Percentiles rank a stretch among this genome's conserved stretches.
phyloP scores from a whole-genome alignment of 2,113 vertebrate species.

The Colinus virginianus region DNA sequence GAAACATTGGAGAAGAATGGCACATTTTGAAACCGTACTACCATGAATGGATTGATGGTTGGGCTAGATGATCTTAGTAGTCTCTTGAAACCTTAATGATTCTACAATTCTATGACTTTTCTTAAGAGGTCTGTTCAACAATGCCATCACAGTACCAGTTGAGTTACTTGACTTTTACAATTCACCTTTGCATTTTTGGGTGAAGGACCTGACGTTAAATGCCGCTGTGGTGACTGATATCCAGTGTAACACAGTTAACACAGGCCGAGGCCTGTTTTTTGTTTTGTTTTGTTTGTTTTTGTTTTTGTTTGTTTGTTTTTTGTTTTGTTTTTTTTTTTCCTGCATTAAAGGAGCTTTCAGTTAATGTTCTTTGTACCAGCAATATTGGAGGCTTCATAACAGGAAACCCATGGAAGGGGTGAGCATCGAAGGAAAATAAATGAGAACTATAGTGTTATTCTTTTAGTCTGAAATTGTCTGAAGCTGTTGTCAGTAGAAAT shows the following conservation, averaged over 20 bases:
- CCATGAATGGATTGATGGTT: neutral
- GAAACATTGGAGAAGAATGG: neutral
- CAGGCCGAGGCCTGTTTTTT: neutral
- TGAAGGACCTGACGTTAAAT: neutral
- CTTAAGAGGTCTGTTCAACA: neutral
- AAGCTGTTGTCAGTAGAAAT: conserved; percentile 59
- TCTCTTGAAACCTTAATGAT: too few relatives aligned
- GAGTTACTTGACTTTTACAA: neutral
- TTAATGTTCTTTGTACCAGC: neutral
- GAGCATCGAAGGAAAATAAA: conserved; percentile 2
- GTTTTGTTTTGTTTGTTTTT: too few relatives aligned
- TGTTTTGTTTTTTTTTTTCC: too few relatives aligned
- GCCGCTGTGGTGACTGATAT: neutral
- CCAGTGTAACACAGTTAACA: neutral
- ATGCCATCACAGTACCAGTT: neutral
- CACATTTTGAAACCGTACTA: neutral
- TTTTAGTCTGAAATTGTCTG: conserved; percentile 42
- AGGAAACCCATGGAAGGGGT: neutral
- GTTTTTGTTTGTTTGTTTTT: too few relatives aligned
- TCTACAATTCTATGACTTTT: neutral
- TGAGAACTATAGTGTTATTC: conserved; percentile 5
- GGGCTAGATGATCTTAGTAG: too few relatives aligned
- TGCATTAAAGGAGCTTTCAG: neutral
- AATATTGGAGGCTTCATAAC: neutral
- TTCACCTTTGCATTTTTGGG: neutral